phyloP scores from a whole-genome alignment of 2,888 invertebrate genomes.

The Neoaliturus tenellus region DNA sequence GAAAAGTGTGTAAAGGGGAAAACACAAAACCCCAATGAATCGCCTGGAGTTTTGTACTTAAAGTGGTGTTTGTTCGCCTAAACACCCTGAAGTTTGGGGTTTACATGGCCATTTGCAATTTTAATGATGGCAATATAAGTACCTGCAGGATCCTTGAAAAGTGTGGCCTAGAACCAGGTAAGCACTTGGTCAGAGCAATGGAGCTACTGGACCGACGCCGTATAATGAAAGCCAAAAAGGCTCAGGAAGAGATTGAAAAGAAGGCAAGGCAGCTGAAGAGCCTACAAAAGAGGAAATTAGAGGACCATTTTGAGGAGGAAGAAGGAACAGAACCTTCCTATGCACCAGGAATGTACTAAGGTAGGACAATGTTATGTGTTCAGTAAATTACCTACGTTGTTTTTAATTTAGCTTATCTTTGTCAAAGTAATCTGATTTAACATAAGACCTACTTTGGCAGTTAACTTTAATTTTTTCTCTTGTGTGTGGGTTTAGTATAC shows the following conservation, averaged over 20 bases:
- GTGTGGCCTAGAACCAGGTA: constrained; percentile 5
- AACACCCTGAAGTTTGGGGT: neutral
- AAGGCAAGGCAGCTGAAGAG: constrained; percentile 37
- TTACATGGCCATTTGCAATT: neutral
- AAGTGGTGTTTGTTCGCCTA: neutral
- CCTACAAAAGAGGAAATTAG: constrained; percentile 33
- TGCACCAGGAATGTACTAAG: constrained; percentile 42
- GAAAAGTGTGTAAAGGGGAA: constrained; percentile 16
- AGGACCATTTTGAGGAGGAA: constrained; percentile 26
- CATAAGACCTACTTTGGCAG: no score
- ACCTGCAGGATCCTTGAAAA: neutral
- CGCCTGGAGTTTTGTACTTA: neutral
- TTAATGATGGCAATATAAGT: constrained; percentile 5
- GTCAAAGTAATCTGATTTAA: no score
- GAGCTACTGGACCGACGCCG: constrained; percentile 18
- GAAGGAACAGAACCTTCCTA: constrained; percentile 39
- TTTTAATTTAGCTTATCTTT: no score
- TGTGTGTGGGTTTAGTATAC: no score
- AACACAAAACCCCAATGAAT: constrained; percentile 1
- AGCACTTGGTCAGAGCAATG: neutral
- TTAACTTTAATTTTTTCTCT: no score
- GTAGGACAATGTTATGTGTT: constrained; percentile 16
- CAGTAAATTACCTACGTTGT: no score
- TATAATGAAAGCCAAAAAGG: constrained; percentile 15
- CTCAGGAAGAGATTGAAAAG: constrained; percentile 20